phyloP scores from a whole-genome alignment of 2,797 vertebrate species.

The Vireo griseus region DNA sequence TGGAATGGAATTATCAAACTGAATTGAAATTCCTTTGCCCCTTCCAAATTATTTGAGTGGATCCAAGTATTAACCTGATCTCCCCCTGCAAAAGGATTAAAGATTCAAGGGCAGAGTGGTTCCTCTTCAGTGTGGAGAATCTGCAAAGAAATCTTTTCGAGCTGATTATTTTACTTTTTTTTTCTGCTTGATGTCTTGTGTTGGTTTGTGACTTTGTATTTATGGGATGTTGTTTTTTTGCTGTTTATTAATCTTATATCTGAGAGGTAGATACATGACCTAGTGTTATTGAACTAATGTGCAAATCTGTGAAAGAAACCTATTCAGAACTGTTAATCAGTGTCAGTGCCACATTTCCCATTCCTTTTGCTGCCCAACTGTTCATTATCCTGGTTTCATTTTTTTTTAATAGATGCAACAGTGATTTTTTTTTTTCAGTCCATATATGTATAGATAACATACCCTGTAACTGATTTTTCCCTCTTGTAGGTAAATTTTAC shows the following conservation, averaged over 20 bases:
- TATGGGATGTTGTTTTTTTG: not conserved
- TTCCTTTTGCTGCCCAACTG: not conserved
- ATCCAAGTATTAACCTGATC: not conserved
- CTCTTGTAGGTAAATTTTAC: slow-evolving; percentile 87
- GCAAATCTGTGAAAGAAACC: not conserved
- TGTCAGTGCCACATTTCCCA: not conserved
- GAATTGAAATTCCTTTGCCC: not conserved
- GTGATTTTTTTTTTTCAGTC: not conserved
- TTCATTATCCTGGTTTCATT: not conserved
- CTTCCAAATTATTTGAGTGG: not conserved
- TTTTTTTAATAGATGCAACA: not conserved
- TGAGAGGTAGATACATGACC: not conserved
- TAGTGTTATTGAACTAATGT: not conserved
- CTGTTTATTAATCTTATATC: not conserved
- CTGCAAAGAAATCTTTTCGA: not conserved
- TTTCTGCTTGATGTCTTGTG: not conserved
- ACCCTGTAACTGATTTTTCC: not conserved
- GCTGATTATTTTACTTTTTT: not conserved
- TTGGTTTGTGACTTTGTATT: not conserved
- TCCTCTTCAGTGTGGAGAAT: not conserved
- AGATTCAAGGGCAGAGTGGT: not conserved
- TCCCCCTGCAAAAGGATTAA: not conserved
- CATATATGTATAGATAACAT: rapidly evolving
- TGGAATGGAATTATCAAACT: not conserved
- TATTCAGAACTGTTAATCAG: not conserved